These are phyloP conservation scores for Megalops atlanticus DNA, from an alignment of 2,113 vertebrate genomes.

Conservation along the genomic window DNA sequence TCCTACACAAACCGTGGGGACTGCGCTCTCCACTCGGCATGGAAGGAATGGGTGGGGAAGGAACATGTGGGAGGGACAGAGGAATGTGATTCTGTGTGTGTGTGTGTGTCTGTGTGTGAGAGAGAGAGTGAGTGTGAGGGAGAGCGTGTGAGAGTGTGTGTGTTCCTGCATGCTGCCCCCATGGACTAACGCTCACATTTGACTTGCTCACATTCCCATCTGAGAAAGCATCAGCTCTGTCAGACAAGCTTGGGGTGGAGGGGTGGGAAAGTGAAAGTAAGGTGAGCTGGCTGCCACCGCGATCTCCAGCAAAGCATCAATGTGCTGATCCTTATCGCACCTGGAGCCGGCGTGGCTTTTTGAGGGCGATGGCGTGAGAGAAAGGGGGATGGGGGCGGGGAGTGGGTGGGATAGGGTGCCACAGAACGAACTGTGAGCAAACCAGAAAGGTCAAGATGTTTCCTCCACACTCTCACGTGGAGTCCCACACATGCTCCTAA, in stretches of 20 bases:
- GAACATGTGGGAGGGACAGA: background rate
- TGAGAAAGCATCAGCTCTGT: conserved; percentile 28
- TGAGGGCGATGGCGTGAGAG: background rate
- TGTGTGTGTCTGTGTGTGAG: conserved; percentile 7
- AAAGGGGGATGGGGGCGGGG: background rate
- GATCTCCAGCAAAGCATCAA: background rate
- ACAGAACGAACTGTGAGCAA: too few relatives aligned
- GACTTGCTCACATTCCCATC: conserved; percentile 22
- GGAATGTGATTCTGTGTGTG: background rate
- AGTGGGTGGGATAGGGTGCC: too few relatives aligned
- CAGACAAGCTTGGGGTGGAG: background rate
- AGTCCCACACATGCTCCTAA: too few relatives aligned
- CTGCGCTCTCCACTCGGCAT: too few relatives aligned
- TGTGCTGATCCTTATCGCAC: background rate
- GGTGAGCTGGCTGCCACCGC: too few relatives aligned
- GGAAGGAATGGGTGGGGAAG: background rate
- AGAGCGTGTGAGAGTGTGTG: conserved; percentile 18
- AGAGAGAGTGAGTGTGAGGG: background rate
- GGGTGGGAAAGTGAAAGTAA: too few relatives aligned
- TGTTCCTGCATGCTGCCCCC: background rate
- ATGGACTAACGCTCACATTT: background rate
- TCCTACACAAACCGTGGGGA: background rate
- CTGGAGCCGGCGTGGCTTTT: background rate
- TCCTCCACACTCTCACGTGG: too few relatives aligned
- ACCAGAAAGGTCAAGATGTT: too few relatives aligned